phyloP scores from a whole-genome alignment of 1,140 invertebrate species.

The Thaumatotibia leucotreta region DNA sequence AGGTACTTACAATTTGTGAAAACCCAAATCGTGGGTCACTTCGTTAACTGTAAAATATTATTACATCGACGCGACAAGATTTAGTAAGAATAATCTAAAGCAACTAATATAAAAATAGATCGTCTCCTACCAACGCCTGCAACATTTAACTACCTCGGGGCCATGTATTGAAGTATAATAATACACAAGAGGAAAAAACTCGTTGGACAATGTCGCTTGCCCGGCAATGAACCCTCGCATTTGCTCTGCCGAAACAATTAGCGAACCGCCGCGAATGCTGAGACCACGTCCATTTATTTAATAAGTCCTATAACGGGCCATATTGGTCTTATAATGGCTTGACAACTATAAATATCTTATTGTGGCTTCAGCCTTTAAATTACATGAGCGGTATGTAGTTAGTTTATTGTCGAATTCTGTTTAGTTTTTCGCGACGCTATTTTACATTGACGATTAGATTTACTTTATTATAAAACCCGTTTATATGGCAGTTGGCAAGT shows the following conservation, averaged over 20 bases:
- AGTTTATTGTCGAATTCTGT: background rate
- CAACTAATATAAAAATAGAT: background rate
- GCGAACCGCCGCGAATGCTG: constrained; percentile 43
- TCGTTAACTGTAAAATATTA: too few relatives aligned
- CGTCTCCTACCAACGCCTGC: background rate
- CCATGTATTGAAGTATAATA: background rate
- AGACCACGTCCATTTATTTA: constrained; percentile 32
- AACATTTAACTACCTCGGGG: background rate
- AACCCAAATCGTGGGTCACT: too few relatives aligned
- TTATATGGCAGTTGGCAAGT: background rate
- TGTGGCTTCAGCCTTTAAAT: background rate
- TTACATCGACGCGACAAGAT: too few relatives aligned
- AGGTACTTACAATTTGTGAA: too few relatives aligned
- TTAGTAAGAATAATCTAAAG: background rate
- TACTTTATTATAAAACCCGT: background rate
- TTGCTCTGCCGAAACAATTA: constrained; percentile 66
- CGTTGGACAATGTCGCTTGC: constrained; percentile 36
- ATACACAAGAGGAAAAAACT: constrained; percentile 13
- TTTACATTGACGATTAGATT: background rate
- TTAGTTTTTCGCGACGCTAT: background rate
- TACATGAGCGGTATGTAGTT: background rate
- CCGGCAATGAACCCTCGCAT: constrained; percentile 67
- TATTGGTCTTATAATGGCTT: background rate
- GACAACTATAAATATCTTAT: background rate
- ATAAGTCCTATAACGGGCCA: background rate